These are phyloP conservation scores for Tetranychus cinnabarinus DNA, from an alignment of 1,140 invertebrate genomes.

Conservation along the genomic window DNA sequence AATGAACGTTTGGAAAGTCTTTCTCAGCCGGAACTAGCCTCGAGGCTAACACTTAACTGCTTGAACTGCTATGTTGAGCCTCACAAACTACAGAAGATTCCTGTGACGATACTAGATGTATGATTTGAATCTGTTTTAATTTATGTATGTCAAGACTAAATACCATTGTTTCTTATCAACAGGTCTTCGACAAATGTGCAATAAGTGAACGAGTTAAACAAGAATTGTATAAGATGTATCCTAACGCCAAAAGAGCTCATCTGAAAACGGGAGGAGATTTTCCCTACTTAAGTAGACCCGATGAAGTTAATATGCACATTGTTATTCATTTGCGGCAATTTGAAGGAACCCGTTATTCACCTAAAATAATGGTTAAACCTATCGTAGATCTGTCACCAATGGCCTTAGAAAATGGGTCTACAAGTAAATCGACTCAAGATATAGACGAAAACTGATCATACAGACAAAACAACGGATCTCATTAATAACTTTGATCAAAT, in stretches of 20 bases:
- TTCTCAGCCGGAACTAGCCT: constrained; percentile 55
- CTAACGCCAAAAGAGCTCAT: constrained; percentile 60
- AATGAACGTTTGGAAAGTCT: constrained; percentile 64
- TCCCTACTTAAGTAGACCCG: constrained; percentile 62
- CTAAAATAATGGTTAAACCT: constrained; percentile 45
- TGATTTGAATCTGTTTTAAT: constrained; percentile 11
- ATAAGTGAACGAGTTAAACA: constrained; percentile 42
- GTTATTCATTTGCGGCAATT: constrained; percentile 14
- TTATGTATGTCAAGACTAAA: background rate
- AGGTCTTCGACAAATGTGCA: constrained; percentile 65
- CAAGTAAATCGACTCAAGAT: background rate
- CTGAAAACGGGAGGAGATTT: constrained; percentile 74
- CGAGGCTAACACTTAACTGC: constrained; percentile 64
- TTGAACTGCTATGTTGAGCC: constrained; percentile 53
- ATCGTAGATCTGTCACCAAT: constrained; percentile 63
- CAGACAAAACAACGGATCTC: background rate
- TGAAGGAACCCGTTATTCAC: constrained; percentile 3
- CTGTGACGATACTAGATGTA: constrained; percentile 59
- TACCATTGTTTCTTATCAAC: background rate
- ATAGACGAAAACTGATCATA: background rate
- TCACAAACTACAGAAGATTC: constrained; percentile 37
- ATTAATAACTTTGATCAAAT: no score
- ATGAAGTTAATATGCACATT: constrained; percentile 65
- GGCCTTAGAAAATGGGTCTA: background rate
- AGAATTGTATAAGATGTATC: constrained; percentile 66